phyloP scores from a whole-genome alignment of 2,888 invertebrate genomes.

The Troilus luridus region DNA sequence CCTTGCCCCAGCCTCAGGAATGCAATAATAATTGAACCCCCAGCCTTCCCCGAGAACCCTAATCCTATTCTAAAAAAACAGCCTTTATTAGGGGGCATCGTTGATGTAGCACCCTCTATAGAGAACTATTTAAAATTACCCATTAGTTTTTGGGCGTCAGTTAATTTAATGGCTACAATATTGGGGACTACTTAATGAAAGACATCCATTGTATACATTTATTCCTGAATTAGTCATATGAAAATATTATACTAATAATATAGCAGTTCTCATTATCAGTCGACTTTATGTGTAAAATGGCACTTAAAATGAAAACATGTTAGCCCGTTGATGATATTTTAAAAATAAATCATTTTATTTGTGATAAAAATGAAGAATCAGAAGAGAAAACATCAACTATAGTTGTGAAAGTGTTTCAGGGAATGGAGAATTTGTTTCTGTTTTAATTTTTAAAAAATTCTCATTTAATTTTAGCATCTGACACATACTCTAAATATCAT shows the following conservation, averaged over 20 bases:
- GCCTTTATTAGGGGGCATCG: slow-evolving; percentile 43
- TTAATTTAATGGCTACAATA: neutral
- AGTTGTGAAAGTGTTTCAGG: too few species aligned
- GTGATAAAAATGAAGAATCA: too few species aligned
- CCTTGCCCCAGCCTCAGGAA: slow-evolving; percentile 43
- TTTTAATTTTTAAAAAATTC: too few species aligned
- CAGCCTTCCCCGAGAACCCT: neutral
- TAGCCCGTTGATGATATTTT: too few species aligned
- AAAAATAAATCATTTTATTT: too few species aligned
- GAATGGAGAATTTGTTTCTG: too few species aligned
- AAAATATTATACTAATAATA: neutral
- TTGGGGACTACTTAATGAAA: neutral
- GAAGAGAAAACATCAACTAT: too few species aligned
- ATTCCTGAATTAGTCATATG: neutral
- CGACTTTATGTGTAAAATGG: too few species aligned
- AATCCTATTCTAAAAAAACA: slow-evolving; percentile 4
- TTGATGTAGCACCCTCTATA: neutral
- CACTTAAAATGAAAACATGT: too few species aligned
- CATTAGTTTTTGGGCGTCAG: neutral
- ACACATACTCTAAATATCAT: too few species aligned
- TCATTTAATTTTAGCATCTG: too few species aligned
- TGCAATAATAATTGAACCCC: slow-evolving; percentile 57
- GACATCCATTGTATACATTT: neutral
- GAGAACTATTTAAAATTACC: slow-evolving; percentile 21
- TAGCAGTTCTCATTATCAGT: neutral